Conservation (phyloP, 2,797 vertebrate species). For the Staurois parvus region DNA sequence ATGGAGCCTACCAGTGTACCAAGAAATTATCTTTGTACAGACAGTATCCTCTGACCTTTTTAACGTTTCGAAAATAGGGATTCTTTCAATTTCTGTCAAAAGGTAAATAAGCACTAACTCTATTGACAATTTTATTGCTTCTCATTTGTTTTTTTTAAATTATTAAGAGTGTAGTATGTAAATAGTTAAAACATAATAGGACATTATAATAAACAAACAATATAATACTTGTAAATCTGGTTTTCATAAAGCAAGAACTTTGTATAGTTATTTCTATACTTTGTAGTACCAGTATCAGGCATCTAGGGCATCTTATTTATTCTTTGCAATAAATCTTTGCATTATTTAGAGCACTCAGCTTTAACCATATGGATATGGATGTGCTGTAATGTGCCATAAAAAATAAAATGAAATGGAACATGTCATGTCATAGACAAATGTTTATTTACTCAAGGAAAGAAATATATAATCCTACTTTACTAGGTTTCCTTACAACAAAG, state of each 20-base stretch:
- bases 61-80: no score
- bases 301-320: conserved; percentile 20
- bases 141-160: no score
- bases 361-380: background rate
- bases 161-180: no score
- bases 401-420: background rate
- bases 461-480: background rate
- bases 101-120: background rate
- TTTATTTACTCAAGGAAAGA: conserved; percentile 11
- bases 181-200: no score
- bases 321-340: conserved; percentile 71
- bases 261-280: no score
- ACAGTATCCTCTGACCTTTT: no score
- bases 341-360: conserved; percentile 49
- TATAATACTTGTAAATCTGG: no score
- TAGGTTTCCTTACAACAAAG: background rate
- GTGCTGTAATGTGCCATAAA: conserved; percentile 37
- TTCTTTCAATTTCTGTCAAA: background rate
- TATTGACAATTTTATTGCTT: background rate
- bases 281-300: background rate
- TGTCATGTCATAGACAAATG: conserved; percentile 10
- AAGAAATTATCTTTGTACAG: no score
- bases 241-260: no score
- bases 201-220: no score
- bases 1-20: no score